phyloP scores from a whole-genome alignment of 2,113 vertebrate species.

The Raja brachyura region DNA sequence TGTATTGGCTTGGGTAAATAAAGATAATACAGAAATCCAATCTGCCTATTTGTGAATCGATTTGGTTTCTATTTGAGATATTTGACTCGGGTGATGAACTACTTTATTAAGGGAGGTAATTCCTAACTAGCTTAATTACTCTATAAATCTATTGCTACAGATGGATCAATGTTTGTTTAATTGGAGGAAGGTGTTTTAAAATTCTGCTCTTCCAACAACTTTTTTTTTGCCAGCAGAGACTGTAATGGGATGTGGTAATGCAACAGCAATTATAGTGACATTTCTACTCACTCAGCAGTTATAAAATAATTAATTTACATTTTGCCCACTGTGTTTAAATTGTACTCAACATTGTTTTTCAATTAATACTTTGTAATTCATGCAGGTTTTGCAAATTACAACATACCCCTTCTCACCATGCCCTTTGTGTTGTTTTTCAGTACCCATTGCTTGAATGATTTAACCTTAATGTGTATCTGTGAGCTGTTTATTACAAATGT shows the following conservation, averaged over 20 bases:
- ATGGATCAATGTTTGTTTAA: neutral
- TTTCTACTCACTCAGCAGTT: neutral
- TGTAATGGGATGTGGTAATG: neutral
- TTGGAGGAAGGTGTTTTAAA: neutral
- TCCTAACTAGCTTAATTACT: neutral
- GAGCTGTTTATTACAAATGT: neutral
- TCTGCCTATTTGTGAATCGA: neutral
- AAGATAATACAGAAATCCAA: neutral
- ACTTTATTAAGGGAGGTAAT: neutral
- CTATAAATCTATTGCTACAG: neutral
- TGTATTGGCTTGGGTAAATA: neutral
- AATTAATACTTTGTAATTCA: conserved; percentile 30
- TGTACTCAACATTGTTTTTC: conserved; percentile 20
- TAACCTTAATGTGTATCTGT: neutral
- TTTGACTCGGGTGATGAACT: neutral
- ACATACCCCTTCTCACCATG: conserved; percentile 9
- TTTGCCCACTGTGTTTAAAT: conserved; percentile 10
- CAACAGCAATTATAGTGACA: conserved; percentile 10
- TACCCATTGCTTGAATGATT: neutral
- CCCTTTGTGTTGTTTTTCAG: neutral
- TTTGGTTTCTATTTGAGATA: neutral
- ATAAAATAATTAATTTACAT: neutral
- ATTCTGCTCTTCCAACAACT: neutral
- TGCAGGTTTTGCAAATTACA: conserved; percentile 7
- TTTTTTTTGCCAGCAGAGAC: neutral